Evolutionary conservation across 1,140 invertebrate genomes (phyloP), one percentile per base, ranked within the genome.

Genomic region (Ladona fulva): DNA sequence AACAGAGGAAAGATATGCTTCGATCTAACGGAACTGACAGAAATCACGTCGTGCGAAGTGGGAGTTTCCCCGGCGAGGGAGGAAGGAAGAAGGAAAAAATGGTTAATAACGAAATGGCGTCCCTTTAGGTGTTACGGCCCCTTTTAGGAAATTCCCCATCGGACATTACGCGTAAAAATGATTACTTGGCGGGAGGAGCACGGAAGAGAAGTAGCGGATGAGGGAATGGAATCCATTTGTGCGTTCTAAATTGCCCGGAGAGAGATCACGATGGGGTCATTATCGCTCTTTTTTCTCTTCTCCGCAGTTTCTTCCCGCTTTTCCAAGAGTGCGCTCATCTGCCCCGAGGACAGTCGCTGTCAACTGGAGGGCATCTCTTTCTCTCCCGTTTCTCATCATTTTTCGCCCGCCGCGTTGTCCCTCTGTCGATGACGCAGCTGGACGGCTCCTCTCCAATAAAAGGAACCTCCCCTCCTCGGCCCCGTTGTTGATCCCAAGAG

Each of bases 111-210:
- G n/a, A n/a, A n/a, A 37, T 37, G 29, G 29, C 29, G 52, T 3
- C n/a, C 52, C n/a, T 5, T 6, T 3, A 66, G 52, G 52, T 66
- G 52, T 66, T 66, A 8, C 8, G 52, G n/a, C 3, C 52, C 52
- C 52, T 22, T 66, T 66, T 66, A 66, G 52, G 52, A 66, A 66
- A 66, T 66, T 66, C n/a, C 52, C 52, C 52, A 66, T 66, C 52
- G 52, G 52, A 66, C 52, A 37, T 37, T 37, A 22, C 52, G 52
- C 52, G 52, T 5, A 66, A 66, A 19, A 22, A 12, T 66, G n/a
- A 66, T 66, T 12, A 12, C 5, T 66, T 52, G 44, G 44, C 44
- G 10, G 10, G 44, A 52, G 44, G 10, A 19, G 44, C 44, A 52
- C 52, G 52, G 3, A 66, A 66, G 52, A 22, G 52, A 66, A 66